phyloP scores from a whole-genome alignment of 2,888 invertebrate genomes.

The Hypsopygia costalis region DNA sequence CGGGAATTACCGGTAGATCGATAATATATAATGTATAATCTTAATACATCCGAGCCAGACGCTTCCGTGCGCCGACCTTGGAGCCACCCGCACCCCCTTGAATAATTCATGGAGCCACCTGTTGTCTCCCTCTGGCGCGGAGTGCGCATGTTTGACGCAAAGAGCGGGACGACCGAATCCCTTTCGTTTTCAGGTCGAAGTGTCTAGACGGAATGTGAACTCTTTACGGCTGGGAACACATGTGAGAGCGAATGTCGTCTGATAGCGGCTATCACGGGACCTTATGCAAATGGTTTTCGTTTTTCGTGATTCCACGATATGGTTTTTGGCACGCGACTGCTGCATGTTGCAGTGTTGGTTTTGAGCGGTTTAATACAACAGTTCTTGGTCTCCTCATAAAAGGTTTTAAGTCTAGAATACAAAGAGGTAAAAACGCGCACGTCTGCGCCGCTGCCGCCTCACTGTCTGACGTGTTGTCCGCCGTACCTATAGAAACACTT shows the following conservation, averaged over 20 bases:
- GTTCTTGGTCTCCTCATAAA: neutral
- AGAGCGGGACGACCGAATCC: slow-evolving; percentile 49
- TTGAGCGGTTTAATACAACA: neutral
- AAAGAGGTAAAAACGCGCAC: too few species aligned
- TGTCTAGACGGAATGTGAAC: slow-evolving; percentile 76
- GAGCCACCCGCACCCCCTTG: slow-evolving; percentile 38
- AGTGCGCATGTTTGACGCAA: slow-evolving; percentile 70
- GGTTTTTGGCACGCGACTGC: slow-evolving; percentile 30
- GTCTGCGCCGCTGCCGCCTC: too few species aligned
- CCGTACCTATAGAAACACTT: too few species aligned
- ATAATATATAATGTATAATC: slow-evolving; percentile 60
- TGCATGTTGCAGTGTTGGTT: slow-evolving; percentile 14
- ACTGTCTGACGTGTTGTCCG: too few species aligned
- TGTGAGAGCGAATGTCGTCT: slow-evolving; percentile 30
- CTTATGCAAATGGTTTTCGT: slow-evolving; percentile 42
- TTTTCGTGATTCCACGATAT: slow-evolving; percentile 15
- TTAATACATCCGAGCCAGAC: slow-evolving; percentile 66
- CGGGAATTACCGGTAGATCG: slow-evolving; percentile 53
- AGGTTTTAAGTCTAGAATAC: neutral
- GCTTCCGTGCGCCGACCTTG: slow-evolving; percentile 77
- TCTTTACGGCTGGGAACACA: slow-evolving; percentile 58
- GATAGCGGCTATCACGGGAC: slow-evolving; percentile 33
- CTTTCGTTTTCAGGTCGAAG: slow-evolving; percentile 68
- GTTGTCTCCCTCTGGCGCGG: slow-evolving; percentile 47
- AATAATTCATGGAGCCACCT: slow-evolving; percentile 56